Evolutionary conservation across 2,797 vertebrate species (phyloP), one percentile per base, ranked within the genome.

Genomic region (Tapera naevia): DNA sequence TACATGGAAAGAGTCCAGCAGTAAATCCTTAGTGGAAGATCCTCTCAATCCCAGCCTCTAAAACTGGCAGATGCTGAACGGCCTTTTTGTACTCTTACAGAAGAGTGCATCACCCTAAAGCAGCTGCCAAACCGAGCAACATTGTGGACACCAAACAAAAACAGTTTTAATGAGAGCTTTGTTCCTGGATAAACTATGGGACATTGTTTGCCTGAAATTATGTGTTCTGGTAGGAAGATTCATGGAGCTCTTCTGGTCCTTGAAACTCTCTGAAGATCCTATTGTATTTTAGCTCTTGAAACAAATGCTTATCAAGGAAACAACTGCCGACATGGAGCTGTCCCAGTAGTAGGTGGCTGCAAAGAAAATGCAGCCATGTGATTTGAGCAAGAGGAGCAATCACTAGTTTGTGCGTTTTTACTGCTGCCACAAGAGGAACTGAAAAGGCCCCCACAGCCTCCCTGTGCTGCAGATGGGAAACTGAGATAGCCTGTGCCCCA

Each of bases 41-140:
- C 60, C 66, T 95, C 93, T 93, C 83, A 93, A 17, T 82, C 86
- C 83, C 86, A 17, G 86, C 43, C 66, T 88, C 91, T 73, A 39
- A 84, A 95, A 91, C 88, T 96, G 96, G 95, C 93, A 96, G 83
- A 93, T 85, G 51, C 86, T 96, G 92, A 96, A 95, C 53, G 24
- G 92, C n/a, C 53, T 82, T 95, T 94, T 95, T 97, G 88, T 97
- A 32, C 61, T 87, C 61, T 70, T 51, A 82, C 41, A 96, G 60
- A 75, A 84, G 81, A 97, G 84, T 72, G 71, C 88, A 96, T 95
- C 94, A 94, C 78, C 75, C 86, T 74, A 93, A 89, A 76, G 41
- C 48, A 78, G 69, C 91, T 93, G 93, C 92, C 96, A 95, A 95
- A 76, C 86, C 88, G 94, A 95, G 96, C 90, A 95, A 86, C 71